Percentiles rank a stretch among this genome's conserved stretches.
These are phyloP conservation scores for Andrena minutula DNA, from an alignment of 2,888 invertebrate genomes.

Conservation along the genomic window DNA sequence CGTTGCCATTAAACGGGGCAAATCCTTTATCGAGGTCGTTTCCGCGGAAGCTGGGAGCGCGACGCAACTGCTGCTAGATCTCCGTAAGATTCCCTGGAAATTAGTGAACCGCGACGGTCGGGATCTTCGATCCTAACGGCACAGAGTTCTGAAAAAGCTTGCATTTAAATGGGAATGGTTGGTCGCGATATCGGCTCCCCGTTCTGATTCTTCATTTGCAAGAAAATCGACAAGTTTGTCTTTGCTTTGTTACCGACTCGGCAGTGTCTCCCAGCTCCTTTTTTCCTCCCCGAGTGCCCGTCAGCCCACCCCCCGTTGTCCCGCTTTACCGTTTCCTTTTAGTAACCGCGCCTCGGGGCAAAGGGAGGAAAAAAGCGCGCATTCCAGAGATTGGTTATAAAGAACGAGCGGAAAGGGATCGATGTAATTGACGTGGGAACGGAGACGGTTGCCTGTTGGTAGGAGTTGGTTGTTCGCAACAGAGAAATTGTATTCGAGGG, in stretches of 20 bases:
- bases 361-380: constrained; percentile 33
- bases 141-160: constrained; percentile 13
- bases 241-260: constrained; percentile 51
- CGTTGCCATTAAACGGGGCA: not conserved
- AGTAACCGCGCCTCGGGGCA: constrained; percentile 8
- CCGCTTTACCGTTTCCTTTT: constrained; percentile 15
- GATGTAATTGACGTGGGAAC: constrained; percentile 69
- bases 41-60: not conserved
- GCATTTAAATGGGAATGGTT: constrained; percentile 39
- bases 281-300: not conserved
- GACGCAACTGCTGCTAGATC: not conserved
- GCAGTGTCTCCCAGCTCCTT: constrained; percentile 4
- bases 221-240: constrained; percentile 57
- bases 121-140: not conserved
- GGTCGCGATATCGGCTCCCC: constrained; percentile 36
- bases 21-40: not conserved
- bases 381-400: constrained; percentile 72
- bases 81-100: not conserved
- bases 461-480: constrained; percentile 25
- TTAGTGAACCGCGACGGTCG: constrained; percentile 4
- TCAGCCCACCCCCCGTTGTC: not conserved
- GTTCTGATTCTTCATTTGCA: constrained; percentile 43
- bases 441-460: constrained; percentile 12
- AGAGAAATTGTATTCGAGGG: constrained; percentile 52
- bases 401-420: constrained; percentile 70